These are phyloP conservation scores for Lacanobia wlatinum DNA, from an alignment of 2,888 invertebrate species.

Conservation along the genomic window DNA sequence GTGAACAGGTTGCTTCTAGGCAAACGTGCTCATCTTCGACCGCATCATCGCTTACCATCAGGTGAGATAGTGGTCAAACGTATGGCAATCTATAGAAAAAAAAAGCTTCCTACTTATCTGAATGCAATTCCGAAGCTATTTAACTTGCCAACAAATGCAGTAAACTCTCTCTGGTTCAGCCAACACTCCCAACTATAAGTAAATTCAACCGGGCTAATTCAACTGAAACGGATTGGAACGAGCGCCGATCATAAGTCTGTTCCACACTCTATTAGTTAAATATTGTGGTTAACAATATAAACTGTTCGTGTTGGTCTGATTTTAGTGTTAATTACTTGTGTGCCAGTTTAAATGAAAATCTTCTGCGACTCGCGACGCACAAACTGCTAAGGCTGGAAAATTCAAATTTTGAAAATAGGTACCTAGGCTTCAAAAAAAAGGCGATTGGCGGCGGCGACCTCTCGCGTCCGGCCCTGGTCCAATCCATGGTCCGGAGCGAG, in stretches of 20 bases:
- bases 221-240: constrained; percentile 55
- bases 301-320: neutral
- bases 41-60: too few relatives aligned
- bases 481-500: too few relatives aligned
- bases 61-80: too few relatives aligned
- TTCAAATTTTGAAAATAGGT: too few relatives aligned
- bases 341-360: neutral
- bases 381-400: too few relatives aligned
- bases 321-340: neutral
- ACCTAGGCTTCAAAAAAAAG: too few relatives aligned
- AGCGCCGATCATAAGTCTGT: constrained; percentile 39
- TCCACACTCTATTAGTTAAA: constrained; percentile 42
- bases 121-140: constrained; percentile 45
- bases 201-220: constrained; percentile 51
- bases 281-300: constrained; percentile 36
- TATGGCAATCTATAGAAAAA: too few relatives aligned
- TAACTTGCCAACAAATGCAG: constrained; percentile 52
- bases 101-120: constrained; percentile 30
- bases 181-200: constrained; percentile 49
- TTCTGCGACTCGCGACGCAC: too few relatives aligned
- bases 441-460: too few relatives aligned
- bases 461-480: too few relatives aligned
- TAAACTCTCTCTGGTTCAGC: constrained; percentile 37
- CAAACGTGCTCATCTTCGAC: too few relatives aligned
- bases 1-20: too few relatives aligned